Evolutionary conservation across 2,797 vertebrate species (phyloP).

Genomic region (Cyclura pinguis): DNA sequence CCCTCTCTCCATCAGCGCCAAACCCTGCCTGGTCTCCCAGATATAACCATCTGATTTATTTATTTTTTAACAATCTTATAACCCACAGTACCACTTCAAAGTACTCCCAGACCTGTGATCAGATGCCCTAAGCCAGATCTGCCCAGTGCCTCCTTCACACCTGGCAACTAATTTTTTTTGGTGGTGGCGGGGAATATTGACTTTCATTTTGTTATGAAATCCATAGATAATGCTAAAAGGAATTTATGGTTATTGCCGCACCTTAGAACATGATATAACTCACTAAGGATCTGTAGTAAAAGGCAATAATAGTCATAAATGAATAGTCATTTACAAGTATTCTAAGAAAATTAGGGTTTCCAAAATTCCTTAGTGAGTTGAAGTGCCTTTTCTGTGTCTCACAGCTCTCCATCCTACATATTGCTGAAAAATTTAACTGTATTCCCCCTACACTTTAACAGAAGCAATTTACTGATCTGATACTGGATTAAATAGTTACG

Average conservation of each 20-base stretch:
- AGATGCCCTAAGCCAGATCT: too few species aligned
- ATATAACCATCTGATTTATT: too few species aligned
- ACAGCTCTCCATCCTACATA: constrained; percentile 43
- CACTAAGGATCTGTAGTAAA: constrained; percentile 58
- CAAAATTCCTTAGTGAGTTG: constrained; percentile 27
- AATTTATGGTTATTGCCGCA: constrained; percentile 61
- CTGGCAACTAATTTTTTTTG: constrained; percentile 43
- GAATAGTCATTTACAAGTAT: constrained; percentile 54
- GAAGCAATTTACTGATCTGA: neutral
- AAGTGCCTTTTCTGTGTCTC: constrained; percentile 37
- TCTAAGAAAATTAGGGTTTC: constrained; percentile 64
- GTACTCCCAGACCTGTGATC: too few species aligned
- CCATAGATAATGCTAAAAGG: constrained; percentile 27
- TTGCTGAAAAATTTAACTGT: constrained; percentile 40
- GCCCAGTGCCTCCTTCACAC: too few species aligned
- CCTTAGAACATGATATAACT: constrained; percentile 39
- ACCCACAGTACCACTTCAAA: too few species aligned
- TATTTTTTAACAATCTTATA: too few species aligned
- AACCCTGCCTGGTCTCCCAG: too few species aligned
- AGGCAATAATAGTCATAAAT: constrained; percentile 55
- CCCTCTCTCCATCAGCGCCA: too few species aligned
- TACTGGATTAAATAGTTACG: neutral
- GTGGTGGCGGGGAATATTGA: constrained; percentile 2
- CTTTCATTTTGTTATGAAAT: constrained; percentile 43
- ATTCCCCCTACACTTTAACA: neutral